These are phyloP conservation scores for Copidosoma aretas DNA, from an alignment of 2,888 invertebrate genomes.

Conservation along the genomic window DNA sequence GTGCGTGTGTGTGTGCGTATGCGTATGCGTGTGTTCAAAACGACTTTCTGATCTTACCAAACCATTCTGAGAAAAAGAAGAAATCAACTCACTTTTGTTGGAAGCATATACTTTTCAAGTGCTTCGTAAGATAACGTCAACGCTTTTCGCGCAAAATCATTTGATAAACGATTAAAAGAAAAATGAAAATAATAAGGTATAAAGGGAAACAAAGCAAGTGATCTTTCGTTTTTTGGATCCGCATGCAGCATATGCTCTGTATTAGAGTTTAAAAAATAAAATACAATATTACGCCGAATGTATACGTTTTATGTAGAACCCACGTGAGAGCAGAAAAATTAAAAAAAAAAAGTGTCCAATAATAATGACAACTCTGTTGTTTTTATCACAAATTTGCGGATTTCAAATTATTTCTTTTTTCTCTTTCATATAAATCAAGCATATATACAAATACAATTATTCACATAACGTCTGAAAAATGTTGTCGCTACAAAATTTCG, in stretches of 20 bases:
- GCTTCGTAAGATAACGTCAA: neutral
- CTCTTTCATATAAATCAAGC: too few species aligned
- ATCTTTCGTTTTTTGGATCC: slow-evolving; percentile 45
- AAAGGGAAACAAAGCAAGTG: slow-evolving; percentile 39
- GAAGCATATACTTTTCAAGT: neutral
- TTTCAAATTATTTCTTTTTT: too few species aligned
- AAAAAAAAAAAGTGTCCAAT: neutral
- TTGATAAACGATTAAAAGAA: neutral
- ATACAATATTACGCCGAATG: slow-evolving; percentile 54
- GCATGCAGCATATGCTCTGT: slow-evolving; percentile 58
- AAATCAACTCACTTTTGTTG: slow-evolving; percentile 32
- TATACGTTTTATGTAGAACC: slow-evolving; percentile 58
- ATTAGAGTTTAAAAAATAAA: slow-evolving; percentile 51
- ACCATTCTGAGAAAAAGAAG: too few species aligned
- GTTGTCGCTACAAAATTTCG: too few species aligned
- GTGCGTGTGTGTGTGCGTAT: slow-evolving; percentile 20
- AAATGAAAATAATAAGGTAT: neutral
- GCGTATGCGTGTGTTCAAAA: slow-evolving; percentile 38
- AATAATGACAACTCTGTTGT: too few species aligned
- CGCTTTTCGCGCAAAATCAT: neutral
- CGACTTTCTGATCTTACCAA: slow-evolving; percentile 33
- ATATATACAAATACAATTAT: too few species aligned
- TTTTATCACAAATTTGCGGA: too few species aligned
- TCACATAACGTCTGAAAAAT: too few species aligned
- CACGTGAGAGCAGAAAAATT: slow-evolving; percentile 56